phyloP scores from a whole-genome alignment of 2,797 vertebrate species.

The Microcaecilia unicolor region DNA sequence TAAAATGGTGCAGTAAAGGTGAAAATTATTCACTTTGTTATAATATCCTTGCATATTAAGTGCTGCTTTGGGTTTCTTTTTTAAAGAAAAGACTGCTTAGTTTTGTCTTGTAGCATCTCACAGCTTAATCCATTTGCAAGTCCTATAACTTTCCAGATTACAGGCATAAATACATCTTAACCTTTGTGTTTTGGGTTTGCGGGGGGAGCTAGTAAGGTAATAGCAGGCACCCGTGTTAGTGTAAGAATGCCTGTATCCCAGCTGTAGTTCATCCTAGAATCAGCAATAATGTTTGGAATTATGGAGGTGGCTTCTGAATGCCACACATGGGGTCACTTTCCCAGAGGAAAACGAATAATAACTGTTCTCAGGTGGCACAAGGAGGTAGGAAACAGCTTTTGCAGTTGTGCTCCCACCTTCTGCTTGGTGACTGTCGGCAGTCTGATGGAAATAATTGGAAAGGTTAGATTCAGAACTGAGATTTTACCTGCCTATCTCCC shows the following conservation, averaged over 20 bases:
- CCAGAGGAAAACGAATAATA: slow-evolving; percentile 39
- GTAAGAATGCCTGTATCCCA: slow-evolving; percentile 27
- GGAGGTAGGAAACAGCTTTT: slow-evolving; percentile 27
- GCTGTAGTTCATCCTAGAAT: slow-evolving; percentile 42
- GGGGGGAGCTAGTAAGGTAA: slow-evolving; percentile 31
- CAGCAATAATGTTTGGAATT: slow-evolving; percentile 47
- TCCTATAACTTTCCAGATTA: slow-evolving; percentile 36
- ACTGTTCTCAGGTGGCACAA: slow-evolving; percentile 28
- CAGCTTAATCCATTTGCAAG: slow-evolving; percentile 36
- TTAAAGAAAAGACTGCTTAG: too few relatives aligned
- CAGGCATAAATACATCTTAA: slow-evolving; percentile 29
- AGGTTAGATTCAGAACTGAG: slow-evolving; percentile 20
- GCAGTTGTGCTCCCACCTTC: slow-evolving; percentile 16
- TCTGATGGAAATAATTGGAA: too few relatives aligned
- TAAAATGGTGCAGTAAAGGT: too few relatives aligned
- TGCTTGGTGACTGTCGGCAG: slow-evolving; percentile 16
- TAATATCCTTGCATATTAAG: too few relatives aligned
- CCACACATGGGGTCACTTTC: slow-evolving; percentile 32
- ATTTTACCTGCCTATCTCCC: neutral
- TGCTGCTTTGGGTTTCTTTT: too few relatives aligned
- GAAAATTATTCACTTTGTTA: too few relatives aligned
- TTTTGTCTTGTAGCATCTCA: too few relatives aligned
- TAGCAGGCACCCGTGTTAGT: slow-evolving; percentile 33
- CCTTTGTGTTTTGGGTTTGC: slow-evolving; percentile 46
- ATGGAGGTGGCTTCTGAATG: slow-evolving; percentile 31